These are phyloP conservation scores for Exephanes ischioxanthus DNA, from an alignment of 2,888 invertebrate genomes.

Conservation along the genomic window DNA sequence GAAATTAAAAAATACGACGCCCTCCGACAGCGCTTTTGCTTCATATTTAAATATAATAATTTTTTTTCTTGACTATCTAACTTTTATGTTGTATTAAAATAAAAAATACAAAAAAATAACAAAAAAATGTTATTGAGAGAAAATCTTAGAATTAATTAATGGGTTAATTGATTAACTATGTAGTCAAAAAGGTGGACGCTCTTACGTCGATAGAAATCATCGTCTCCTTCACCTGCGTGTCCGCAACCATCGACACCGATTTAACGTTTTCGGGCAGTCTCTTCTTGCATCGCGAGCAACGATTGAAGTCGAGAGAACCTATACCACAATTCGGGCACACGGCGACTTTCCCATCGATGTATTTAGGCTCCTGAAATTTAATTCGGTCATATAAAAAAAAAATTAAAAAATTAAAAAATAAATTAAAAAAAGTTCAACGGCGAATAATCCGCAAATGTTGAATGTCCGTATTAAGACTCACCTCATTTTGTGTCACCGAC, in stretches of 20 bases:
- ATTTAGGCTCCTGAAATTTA: slow-evolving; percentile 86
- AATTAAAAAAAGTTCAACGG: not conserved
- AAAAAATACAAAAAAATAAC: too few species aligned
- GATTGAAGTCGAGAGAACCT: slow-evolving; percentile 91
- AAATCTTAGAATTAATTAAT: not conserved
- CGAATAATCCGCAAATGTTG: not conserved
- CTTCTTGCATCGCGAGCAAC: slow-evolving; percentile 91
- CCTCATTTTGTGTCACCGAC: slow-evolving; percentile 74
- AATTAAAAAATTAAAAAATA: not conserved
- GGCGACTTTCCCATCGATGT: slow-evolving; percentile 90
- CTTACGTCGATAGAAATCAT: slow-evolving; percentile 76
- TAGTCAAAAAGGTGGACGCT: slow-evolving; percentile 29
- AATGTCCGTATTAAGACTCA: slow-evolving; percentile 61
- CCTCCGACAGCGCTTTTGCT: slow-evolving; percentile 16
- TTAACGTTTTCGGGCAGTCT: slow-evolving; percentile 91
- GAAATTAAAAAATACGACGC: not conserved
- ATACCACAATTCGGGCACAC: slow-evolving; percentile 93
- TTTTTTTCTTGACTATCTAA: not conserved
- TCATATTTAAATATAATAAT: slow-evolving; percentile 18
- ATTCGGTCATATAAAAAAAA: not conserved
- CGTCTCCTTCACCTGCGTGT: slow-evolving; percentile 72
- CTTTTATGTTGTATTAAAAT: not conserved
- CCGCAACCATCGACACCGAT: slow-evolving; percentile 80
- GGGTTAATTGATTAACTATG: not conserved
- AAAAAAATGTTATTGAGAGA: not conserved